A percentile compares a stretch with the other conserved stretches of the same genome.
Evolutionary conservation across 2,888 invertebrate species (phyloP).

Genomic region (Phortica magna): DNA sequence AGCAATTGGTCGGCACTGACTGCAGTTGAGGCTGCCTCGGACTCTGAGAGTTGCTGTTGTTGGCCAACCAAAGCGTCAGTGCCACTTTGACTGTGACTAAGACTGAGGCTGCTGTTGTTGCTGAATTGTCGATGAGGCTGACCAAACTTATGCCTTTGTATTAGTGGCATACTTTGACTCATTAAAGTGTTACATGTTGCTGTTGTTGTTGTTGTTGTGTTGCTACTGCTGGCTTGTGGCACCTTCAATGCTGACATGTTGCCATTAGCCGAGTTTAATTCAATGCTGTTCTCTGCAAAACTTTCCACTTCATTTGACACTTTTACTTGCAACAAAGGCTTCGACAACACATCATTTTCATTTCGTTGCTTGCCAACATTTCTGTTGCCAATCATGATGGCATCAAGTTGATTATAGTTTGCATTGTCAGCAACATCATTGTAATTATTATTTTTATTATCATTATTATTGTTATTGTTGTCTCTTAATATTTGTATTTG

Average conservation of each 20-base stretch:
- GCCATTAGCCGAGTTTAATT: conserved; percentile 35
- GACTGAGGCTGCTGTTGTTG: conserved; percentile 20
- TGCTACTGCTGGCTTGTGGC: conserved; percentile 29
- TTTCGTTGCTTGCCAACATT: conserved; percentile 14
- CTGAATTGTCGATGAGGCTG: conserved; percentile 19
- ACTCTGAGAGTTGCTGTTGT: conserved; percentile 45
- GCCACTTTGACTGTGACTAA: conserved; percentile 8
- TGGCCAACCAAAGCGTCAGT: conserved; percentile 24
- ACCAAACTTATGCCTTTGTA: conserved; percentile 48
- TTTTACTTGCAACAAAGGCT: conserved; percentile 65
- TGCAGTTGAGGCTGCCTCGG: conserved; percentile 34
- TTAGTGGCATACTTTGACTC: conserved; percentile 57
- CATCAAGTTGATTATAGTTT: conserved; percentile 64
- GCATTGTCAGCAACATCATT: conserved; percentile 48
- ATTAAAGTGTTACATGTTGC: conserved; percentile 56
- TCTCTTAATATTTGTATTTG: not conserved
- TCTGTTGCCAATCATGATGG: conserved; percentile 7
- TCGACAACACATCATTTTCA: conserved; percentile 32
- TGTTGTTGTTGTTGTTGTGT: no score
- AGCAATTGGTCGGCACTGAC: conserved; percentile 57
- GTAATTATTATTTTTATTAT: conserved; percentile 2
- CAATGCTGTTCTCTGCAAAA: conserved; percentile 39
- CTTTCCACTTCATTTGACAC: conserved; percentile 73
- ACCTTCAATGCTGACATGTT: not conserved
- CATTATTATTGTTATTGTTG: conserved; percentile 6